Conservation (phyloP, 2,888 invertebrate species). For the Micropterix aruncella region DNA sequence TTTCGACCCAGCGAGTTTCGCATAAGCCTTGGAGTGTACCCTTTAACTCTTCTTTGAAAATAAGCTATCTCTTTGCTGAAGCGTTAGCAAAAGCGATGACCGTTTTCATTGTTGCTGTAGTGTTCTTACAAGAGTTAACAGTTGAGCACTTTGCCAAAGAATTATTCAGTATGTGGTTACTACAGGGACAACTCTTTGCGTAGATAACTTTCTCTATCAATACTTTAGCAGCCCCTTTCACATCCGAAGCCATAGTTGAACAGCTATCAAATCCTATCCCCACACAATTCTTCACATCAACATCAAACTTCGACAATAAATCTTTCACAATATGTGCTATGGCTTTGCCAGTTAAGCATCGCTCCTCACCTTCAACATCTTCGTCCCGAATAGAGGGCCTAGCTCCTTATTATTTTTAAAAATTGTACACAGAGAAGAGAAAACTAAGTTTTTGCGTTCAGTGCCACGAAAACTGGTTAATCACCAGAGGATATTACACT, state of each 20-base stretch:
- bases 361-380: conserved; percentile 10
- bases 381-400: conserved; percentile 10
- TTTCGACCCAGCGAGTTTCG: conserved; percentile 1
- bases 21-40: background rate
- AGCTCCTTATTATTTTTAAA: conserved; percentile 13
- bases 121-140: background rate
- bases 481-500: too few relatives aligned
- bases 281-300: conserved; percentile 12
- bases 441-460: too few relatives aligned
- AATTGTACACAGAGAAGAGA: too few relatives aligned
- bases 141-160: conserved; percentile 11
- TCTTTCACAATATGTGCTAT: conserved; percentile 12
- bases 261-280: conserved; percentile 16
- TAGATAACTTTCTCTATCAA: conserved; percentile 12
- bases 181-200: conserved; percentile 14
- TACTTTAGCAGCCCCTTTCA: conserved; percentile 15
- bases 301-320: conserved; percentile 10
- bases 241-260: conserved; percentile 15
- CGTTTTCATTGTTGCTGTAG: background rate
- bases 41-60: background rate
- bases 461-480: too few relatives aligned
- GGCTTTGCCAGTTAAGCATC: conserved; percentile 11
- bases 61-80: background rate
- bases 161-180: conserved; percentile 15
- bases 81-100: background rate